Evolutionary conservation across 2,797 vertebrate species (phyloP).

Genomic region (Peromyscus aztecus): DNA sequence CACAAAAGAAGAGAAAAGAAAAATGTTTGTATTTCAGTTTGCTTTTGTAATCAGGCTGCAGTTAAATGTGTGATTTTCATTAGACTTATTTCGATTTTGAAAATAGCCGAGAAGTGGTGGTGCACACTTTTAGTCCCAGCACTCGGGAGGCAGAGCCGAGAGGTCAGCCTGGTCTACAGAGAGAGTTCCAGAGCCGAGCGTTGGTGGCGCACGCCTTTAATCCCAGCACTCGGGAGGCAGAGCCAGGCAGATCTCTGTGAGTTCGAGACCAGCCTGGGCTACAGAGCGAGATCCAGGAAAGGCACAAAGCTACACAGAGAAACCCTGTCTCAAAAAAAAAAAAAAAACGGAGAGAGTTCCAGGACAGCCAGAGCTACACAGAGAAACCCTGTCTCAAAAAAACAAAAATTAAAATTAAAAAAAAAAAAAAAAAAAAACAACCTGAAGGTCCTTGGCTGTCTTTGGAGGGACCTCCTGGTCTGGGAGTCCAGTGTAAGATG

Average conservation of each 20-base stretch:
- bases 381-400: background rate
- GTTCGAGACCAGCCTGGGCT: too few species aligned
- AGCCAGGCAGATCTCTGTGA: too few species aligned
- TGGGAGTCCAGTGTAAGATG: background rate
- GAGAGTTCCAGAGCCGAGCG: background rate
- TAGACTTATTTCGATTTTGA: background rate
- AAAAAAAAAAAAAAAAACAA: too few species aligned
- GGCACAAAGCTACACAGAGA: too few species aligned
- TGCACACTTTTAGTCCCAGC: background rate
- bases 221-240: too few species aligned
- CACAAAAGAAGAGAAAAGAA: background rate
- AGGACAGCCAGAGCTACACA: background rate
- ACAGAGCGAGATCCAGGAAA: too few species aligned
- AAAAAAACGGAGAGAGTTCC: too few species aligned
- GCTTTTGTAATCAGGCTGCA: background rate
- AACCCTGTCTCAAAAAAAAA: too few species aligned
- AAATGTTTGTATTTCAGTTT: constrained; percentile 5
- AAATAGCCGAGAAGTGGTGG: background rate
- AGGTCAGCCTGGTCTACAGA: too few species aligned
- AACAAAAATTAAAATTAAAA: too few species aligned
- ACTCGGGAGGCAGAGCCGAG: background rate
- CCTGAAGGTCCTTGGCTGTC: background rate
- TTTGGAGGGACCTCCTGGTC: background rate
- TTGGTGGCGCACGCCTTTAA: too few species aligned
- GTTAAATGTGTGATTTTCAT: background rate